Evolutionary conservation across 2,888 invertebrate species (phyloP), one percentile per base, ranked within the genome.

Genomic region (Cerceris ruficornis): DNA sequence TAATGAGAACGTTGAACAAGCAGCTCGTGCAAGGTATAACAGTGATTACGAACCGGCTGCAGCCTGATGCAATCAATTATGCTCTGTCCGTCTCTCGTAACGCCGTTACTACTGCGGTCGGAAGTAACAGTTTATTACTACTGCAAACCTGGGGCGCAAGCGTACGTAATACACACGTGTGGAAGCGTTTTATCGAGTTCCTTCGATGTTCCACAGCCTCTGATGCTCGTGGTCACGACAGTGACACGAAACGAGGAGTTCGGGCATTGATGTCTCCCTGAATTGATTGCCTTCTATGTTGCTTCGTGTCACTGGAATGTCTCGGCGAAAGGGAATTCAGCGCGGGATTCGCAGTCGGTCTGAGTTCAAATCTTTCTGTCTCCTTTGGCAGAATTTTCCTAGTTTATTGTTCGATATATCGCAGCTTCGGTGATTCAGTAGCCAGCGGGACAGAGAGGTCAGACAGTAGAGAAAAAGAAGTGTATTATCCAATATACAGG

Each of bases 241-340:
- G 65, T 66, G 66, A 67, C 55, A 62, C 59, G 61, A 60, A 54
- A 66, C 71, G 52, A 61, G 62, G 43, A 39, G 13, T 49, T 69
- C 88, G 55, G 67, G 88, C 88, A 69, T 88, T 68, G 87, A 88
- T 86, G 84, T 88, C 88, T 83, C 88, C 81, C 39, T 7, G 50
- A 42, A 15, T 58, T 54, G 54, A 70, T 75, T 43, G 50, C 14
- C 17, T 28, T 50, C 14, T 49, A 13, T 11, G 14, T 17, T 41
- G 13, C n/a, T 54, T 55, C 49, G 41, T 55, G 28, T 65, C 59
- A 49, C 55, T 49, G 50, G 28, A 17, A 17, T 39, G 42, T 13
- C n/a, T 41, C n/a, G 54, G 13, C 2, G n/a, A 2, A 15, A n/a
- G 5, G 17, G 4, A 28, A 28, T 28, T 4, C 28, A 28, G 4